Conservation (phyloP, 2,888 invertebrate genomes). For the Pristionchus entomophagus region DNA sequence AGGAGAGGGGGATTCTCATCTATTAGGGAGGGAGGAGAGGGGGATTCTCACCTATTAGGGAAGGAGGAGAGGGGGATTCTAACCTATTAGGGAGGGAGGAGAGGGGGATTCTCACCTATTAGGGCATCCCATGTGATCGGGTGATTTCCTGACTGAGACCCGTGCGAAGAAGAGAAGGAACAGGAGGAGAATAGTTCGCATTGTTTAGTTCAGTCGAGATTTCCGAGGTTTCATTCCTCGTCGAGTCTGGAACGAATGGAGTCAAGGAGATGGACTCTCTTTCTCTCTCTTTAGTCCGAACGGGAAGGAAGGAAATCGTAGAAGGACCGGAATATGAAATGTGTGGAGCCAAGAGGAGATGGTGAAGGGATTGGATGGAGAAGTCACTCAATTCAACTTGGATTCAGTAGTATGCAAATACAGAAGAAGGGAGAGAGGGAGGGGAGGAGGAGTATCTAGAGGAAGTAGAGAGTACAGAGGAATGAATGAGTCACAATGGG, state of each 20-base stretch:
- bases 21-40: too few species aligned
- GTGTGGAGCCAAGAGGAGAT: slow-evolving; percentile 22
- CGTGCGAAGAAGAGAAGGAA: slow-evolving; percentile 9
- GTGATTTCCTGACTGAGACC: not conserved
- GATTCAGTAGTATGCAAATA: slow-evolving; percentile 24
- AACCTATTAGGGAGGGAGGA: not conserved
- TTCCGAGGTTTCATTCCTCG: slow-evolving; percentile 19
- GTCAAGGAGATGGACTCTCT: too few species aligned
- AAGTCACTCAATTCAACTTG: slow-evolving; percentile 8
- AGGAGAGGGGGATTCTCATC: too few species aligned
- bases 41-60: too few species aligned
- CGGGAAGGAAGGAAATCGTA: slow-evolving; percentile 17
- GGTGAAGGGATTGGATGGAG: not conserved
- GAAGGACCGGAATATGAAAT: slow-evolving; percentile 24
- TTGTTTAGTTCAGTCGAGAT: not conserved
- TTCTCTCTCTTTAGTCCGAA: too few species aligned
- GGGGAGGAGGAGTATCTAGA: slow-evolving; percentile 6
- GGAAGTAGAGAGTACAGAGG: not conserved
- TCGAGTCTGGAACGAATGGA: not conserved
- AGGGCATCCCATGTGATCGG: not conserved
- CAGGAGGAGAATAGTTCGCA: not conserved
- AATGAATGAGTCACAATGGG: not conserved
- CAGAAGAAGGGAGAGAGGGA: not conserved
- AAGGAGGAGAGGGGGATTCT: not conserved
- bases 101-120: not conserved